Percentiles rank a stretch among this genome's conserved stretches.
Evolutionary conservation across 2,113 vertebrate species (phyloP).

Genomic region (Gambusia affinis): DNA sequence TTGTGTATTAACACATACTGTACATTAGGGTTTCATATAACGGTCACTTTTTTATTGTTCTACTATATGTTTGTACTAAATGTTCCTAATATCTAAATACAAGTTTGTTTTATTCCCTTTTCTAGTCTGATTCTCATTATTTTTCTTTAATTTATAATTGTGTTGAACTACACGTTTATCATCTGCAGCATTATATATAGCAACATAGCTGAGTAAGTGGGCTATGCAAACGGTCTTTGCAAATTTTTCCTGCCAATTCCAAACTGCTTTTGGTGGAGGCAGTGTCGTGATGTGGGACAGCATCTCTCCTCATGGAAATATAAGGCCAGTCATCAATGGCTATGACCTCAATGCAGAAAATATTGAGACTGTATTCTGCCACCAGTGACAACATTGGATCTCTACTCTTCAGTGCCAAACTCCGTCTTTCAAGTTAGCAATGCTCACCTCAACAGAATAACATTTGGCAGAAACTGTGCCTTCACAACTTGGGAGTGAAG

Average conservation of each 20-base stretch:
- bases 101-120: conserved; percentile 22
- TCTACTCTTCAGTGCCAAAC: no score
- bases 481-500: no score
- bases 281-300: neutral
- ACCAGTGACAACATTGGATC: neutral
- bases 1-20: conserved; percentile 8
- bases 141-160: neutral
- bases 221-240: no score
- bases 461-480: no score
- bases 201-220: neutral
- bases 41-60: conserved; percentile 10
- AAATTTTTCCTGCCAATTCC: neutral
- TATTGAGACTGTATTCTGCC: neutral
- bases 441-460: no score
- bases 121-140: neutral
- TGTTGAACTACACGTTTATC: neutral
- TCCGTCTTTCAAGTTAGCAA: no score
- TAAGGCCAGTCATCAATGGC: neutral
- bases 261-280: neutral
- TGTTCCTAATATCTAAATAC: conserved; percentile 18
- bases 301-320: neutral
- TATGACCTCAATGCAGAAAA: neutral
- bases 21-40: conserved; percentile 58
- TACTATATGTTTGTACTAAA: conserved; percentile 35
- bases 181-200: neutral